A percentile compares a stretch with the other conserved stretches of the same genome.
These are phyloP conservation scores for Drosophila bocqueti DNA, from an alignment of 1,140 invertebrate species.

Conservation along the genomic window DNA sequence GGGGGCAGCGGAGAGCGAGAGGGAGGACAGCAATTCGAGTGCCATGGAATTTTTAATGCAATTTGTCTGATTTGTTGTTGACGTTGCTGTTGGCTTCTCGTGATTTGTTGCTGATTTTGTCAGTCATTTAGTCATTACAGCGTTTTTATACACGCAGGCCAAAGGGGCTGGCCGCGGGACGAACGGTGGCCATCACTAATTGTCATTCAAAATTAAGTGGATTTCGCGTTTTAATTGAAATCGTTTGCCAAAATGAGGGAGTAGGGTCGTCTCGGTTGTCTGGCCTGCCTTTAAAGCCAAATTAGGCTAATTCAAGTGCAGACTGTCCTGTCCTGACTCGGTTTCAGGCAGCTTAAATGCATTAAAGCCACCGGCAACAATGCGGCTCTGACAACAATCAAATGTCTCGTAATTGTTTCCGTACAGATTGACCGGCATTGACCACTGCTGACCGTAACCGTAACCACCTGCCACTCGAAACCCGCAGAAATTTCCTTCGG, in stretches of 20 bases:
- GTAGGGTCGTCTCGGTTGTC: conserved; percentile 9
- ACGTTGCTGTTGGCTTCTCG: conserved; percentile 74
- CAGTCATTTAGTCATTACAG: conserved; percentile 80
- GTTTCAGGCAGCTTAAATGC: not conserved
- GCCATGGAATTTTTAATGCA: conserved; percentile 83
- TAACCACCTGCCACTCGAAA: conserved; percentile 29
- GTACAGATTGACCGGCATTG: conserved; percentile 62
- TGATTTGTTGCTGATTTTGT: conserved; percentile 84
- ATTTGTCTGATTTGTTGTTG: conserved; percentile 84
- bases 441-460: conserved; percentile 23
- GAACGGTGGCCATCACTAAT: conserved; percentile 67
- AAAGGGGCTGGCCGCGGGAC: conserved; percentile 22
- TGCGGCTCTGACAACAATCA: conserved; percentile 58
- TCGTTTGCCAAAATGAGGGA: conserved; percentile 34
- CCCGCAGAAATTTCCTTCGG: conserved; percentile 34
- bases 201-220: conserved; percentile 82
- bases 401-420: conserved; percentile 68
- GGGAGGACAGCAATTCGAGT: conserved; percentile 53
- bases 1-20: not conserved
- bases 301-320: conserved; percentile 40
- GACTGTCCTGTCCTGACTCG: not conserved
- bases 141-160: conserved; percentile 42
- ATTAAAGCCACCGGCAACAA: conserved; percentile 19
- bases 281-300: conserved; percentile 58
- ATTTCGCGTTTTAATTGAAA: conserved; percentile 81